A percentile compares a stretch with the other conserved stretches of the same genome.
phyloP scores from a whole-genome alignment of 2,888 invertebrate species.

The Silvanus unidentatus region DNA sequence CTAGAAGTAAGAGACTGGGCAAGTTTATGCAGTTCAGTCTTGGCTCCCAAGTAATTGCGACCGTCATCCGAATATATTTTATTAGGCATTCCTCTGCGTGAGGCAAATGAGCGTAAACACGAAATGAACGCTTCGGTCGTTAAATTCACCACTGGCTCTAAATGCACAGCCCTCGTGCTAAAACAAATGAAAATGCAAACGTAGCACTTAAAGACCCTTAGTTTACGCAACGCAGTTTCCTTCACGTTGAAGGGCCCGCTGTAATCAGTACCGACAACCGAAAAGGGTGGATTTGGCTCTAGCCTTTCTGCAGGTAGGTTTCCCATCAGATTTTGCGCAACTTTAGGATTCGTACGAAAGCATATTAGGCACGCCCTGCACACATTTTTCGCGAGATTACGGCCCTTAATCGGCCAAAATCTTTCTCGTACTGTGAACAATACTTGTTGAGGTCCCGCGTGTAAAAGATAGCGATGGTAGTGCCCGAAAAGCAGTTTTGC shows the following conservation, averaged over 20 bases:
- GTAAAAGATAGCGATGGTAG: conserved; percentile 14
- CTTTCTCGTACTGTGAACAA: conserved; percentile 16
- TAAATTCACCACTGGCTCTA: conserved; percentile 15
- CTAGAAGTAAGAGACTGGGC: neutral
- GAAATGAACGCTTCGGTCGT: conserved; percentile 10
- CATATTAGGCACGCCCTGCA: conserved; percentile 11
- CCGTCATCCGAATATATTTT: conserved; percentile 17
- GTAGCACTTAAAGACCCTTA: conserved; percentile 11
- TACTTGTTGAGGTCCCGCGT: conserved; percentile 22
- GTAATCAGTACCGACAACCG: conserved; percentile 18
- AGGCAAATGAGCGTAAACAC: conserved; percentile 13
- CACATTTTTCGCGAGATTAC: conserved; percentile 6
- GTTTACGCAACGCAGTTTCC: conserved; percentile 10
- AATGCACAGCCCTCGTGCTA: conserved; percentile 14
- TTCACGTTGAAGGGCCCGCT: conserved; percentile 19
- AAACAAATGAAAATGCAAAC: conserved; percentile 16
- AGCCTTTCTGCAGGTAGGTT: conserved; percentile 11
- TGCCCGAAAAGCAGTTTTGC: conserved; percentile 10
- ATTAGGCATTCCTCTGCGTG: conserved; percentile 11
- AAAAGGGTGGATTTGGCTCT: conserved; percentile 11
- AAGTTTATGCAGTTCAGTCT: conserved; percentile 1
- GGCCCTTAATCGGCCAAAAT: conserved; percentile 16
- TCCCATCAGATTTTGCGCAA: conserved; percentile 14
- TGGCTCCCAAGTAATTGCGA: conserved; percentile 15
- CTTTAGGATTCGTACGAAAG: conserved; percentile 11